Conservation (phyloP, 2,888 invertebrate species). For the Cancer borealis region DNA sequence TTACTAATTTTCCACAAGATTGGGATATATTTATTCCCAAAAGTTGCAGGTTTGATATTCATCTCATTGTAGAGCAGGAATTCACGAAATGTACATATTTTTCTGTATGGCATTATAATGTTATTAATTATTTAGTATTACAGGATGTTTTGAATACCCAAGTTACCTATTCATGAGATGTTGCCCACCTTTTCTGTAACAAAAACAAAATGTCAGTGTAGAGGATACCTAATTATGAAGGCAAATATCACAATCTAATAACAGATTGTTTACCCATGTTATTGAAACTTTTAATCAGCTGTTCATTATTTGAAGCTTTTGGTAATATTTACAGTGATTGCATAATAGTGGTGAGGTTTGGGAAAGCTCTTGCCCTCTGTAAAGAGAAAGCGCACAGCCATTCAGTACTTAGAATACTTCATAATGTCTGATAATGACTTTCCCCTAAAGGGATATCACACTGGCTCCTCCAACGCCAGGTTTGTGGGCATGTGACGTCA, state of each 20-base stretch:
- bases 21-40: not conserved
- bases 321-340: not conserved
- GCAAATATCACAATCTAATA: not conserved
- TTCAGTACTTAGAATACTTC: not conserved
- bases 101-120: slow-evolving; percentile 3
- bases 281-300: not conserved
- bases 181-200: not conserved
- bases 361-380: not conserved
- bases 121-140: not conserved
- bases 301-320: not conserved
- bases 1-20: not conserved
- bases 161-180: not conserved
- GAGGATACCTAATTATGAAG: not conserved
- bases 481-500: too few relatives aligned
- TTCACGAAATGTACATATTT: not conserved
- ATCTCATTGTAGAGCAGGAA: slow-evolving; percentile 15
- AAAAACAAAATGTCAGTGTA: not conserved
- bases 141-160: not conserved
- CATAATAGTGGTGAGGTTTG: not conserved
- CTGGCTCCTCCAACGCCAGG: too few relatives aligned
- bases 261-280: not conserved
- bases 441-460: too few relatives aligned
- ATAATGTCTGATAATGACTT: not conserved
- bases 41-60: slow-evolving; percentile 1
- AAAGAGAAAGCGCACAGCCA: not conserved